Conservation (phyloP, 2,113 vertebrate species). For the Tenebrosternarchus preto region DNA sequence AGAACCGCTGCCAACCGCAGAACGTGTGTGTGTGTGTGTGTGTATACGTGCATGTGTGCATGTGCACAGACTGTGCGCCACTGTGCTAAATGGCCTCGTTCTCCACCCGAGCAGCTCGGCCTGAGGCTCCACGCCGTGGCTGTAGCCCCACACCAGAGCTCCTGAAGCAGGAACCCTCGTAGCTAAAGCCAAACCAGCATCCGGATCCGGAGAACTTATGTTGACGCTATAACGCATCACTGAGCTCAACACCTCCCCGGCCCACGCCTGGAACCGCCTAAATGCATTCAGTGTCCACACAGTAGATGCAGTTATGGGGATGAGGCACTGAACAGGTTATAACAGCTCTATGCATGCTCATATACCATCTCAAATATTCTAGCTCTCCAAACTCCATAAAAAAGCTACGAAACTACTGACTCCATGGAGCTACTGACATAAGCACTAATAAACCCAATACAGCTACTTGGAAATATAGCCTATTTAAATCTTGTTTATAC, state of each 20-base stretch:
- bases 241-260: slow-evolving; percentile 3
- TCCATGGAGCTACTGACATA: not conserved
- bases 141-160: too few relatives aligned
- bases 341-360: not conserved
- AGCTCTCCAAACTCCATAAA: not conserved
- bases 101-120: not conserved
- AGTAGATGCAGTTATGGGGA: not conserved
- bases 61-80: slow-evolving; percentile 30
- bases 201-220: not conserved
- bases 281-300: not conserved
- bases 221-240: not conserved
- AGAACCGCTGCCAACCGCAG: slow-evolving; percentile 14
- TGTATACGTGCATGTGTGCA: slow-evolving; percentile 12
- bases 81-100: not conserved
- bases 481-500: not conserved
- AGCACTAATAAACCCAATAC: not conserved
- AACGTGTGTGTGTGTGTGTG: not conserved
- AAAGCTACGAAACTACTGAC: not conserved
- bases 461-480: not conserved
- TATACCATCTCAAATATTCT: not conserved
- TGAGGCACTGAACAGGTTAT: not conserved
- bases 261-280: not conserved
- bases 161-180: too few relatives aligned
- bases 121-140: not conserved
- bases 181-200: too few relatives aligned